Base-by-base conservation (phyloP, 1,140 invertebrate genomes). In the Eupeodes corollae region DNA sequence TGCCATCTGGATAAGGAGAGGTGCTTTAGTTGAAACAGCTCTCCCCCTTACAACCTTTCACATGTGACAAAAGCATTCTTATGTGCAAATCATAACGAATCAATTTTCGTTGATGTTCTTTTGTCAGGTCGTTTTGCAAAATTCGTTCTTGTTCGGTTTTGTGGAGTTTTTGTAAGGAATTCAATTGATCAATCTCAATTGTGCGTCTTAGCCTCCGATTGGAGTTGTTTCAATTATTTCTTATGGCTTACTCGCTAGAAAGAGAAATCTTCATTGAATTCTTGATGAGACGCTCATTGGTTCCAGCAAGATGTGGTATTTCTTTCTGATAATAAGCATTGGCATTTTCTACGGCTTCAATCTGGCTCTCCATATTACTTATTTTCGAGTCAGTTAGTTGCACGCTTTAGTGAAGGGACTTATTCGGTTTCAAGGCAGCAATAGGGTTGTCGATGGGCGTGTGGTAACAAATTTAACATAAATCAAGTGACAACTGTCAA, bases 61-160 rank as follows among this genome's bases (percentile, higher is more conserved):
- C 12, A 39, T 52, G 48, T 2, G 2, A 30, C n/a, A 52, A 16
- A 11, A 52, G 26, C 3, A 47, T 41, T 33, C 47, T 42, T 31
- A 49, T 52, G 9, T 52, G 47, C 14, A 49, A 31, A 30, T 52
- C 50, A 30, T 52, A 52, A n/a, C 50, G 43, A 31, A 38, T 18
- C 43, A 52, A 49, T 46, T 49, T 48, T 13, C 47, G 37, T 30
- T 31, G 31, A 35, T 47, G 47, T 44, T 52, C 50, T 5, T 42
- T 33, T 40, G 48, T 47, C 5, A 52, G 30, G 9, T 49, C 50
- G 11, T 51, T 51, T 6, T 45, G 44, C 10, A 51, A 43, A 19
- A 51, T 51, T 1, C 50, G 35, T 13, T 47, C 21, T 14, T 43
- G 50, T 19, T 51, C 50, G 13, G 6, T 14, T 21, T 13, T 44